Percentiles rank a stretch among this genome's conserved stretches.
Conservation (phyloP, 1,140 invertebrate species). For the Bombyx mandarina region DNA sequence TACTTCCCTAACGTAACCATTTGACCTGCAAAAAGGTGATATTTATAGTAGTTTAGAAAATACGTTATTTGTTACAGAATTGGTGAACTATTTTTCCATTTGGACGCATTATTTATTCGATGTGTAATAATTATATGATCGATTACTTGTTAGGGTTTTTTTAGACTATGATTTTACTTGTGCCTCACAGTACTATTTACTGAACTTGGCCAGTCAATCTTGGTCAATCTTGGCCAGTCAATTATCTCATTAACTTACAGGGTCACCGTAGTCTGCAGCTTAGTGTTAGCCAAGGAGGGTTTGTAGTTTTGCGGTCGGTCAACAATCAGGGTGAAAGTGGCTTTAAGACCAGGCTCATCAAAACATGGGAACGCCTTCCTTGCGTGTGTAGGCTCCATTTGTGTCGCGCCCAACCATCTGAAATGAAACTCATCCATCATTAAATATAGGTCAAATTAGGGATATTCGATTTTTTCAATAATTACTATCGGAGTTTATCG, state of each 20-base stretch:
- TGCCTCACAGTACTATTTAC: too few relatives aligned
- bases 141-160: neutral
- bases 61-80: neutral
- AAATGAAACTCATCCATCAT: conserved; percentile 9
- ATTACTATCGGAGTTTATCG: too few relatives aligned
- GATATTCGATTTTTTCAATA: too few relatives aligned
- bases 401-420: conserved; percentile 74
- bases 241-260: conserved; percentile 23
- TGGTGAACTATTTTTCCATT: neutral
- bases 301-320: conserved; percentile 45
- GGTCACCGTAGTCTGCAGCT: conserved; percentile 20
- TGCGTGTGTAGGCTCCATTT: conserved; percentile 81
- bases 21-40: conserved; percentile 27
- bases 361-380: conserved; percentile 83
- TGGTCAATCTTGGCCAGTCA: too few relatives aligned
- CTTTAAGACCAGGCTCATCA: conserved; percentile 83
- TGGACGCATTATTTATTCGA: too few relatives aligned
- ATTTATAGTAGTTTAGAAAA: too few relatives aligned
- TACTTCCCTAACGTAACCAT: conserved; percentile 52
- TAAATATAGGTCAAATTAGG: too few relatives aligned
- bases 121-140: too few relatives aligned
- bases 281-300: conserved; percentile 37
- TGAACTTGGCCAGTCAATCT: too few relatives aligned
- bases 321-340: conserved; percentile 74
- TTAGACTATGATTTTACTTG: too few relatives aligned